A percentile compares a stretch with the other conserved stretches of the same genome.
Conservation (phyloP, 2,113 vertebrate species). For the Gasterosteus aculeatus region DNA sequence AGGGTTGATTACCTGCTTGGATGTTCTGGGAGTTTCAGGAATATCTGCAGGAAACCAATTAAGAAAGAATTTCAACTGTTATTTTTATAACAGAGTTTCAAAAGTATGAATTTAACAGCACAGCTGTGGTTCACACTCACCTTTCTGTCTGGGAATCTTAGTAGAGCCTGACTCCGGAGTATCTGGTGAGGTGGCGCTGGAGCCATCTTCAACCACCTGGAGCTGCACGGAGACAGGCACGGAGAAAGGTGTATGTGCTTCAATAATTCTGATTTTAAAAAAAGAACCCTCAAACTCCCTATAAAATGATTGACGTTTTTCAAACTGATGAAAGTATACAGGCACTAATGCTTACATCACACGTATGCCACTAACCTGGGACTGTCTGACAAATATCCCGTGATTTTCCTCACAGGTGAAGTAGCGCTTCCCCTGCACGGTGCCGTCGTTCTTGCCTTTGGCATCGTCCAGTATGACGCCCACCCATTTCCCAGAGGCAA, state of each 20-base stretch:
- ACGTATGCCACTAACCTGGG: constrained; percentile 85
- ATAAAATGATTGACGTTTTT: neutral
- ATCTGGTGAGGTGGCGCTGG: constrained; percentile 70
- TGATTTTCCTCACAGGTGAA: constrained; percentile 95
- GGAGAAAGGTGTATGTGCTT: neutral
- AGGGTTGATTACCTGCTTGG: constrained; percentile 64
- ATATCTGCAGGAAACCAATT: constrained; percentile 58
- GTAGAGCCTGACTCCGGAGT: constrained; percentile 54
- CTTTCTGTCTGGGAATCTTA: constrained; percentile 66
- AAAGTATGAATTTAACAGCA: neutral
- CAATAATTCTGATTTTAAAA: neutral
- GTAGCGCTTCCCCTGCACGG: constrained; percentile 93
- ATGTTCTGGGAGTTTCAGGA: constrained; percentile 69
- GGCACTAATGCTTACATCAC: neutral
- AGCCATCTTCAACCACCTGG: constrained; percentile 71
- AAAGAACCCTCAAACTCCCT: neutral
- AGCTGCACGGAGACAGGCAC: constrained; percentile 59
- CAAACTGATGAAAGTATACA: neutral
- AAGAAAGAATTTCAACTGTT: neutral
- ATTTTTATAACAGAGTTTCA: neutral
- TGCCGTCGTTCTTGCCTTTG: constrained; percentile 96
- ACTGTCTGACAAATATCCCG: constrained; percentile 96
- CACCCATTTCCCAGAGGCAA: constrained; percentile 96
- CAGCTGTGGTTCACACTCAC: constrained; percentile 10
- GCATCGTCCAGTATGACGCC: constrained; percentile 95